Conservation (phyloP, 92 coral and sea anemone species). For the Phenganax marumi region DNA sequence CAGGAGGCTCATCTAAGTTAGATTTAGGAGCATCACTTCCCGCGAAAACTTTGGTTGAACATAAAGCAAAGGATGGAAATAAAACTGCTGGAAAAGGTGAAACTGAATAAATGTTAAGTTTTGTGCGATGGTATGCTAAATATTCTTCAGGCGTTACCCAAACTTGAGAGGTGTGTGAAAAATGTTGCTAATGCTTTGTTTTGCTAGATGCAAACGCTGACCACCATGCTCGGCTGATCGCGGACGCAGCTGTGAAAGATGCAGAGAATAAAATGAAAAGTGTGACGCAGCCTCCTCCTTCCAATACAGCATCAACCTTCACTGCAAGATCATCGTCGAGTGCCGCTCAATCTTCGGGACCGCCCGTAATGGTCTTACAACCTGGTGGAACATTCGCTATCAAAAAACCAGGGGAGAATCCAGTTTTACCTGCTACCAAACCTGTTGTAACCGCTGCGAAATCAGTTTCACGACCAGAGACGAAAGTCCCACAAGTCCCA, state of each 20-base stretch:
- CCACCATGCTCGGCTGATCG: constrained; percentile 58
- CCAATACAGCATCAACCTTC: constrained; percentile 25
- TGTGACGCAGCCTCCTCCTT: constrained; percentile 38
- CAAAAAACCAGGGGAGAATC: not conserved
- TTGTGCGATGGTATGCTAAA: too few relatives aligned
- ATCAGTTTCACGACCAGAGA: not conserved
- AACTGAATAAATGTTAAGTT: not conserved
- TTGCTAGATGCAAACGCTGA: constrained; percentile 29
- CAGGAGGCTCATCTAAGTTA: constrained; percentile 40
- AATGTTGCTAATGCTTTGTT: not conserved
- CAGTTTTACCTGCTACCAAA: not conserved
- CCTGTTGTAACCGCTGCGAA: not conserved
- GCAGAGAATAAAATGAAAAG: constrained; percentile 52
- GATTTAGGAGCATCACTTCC: constrained; percentile 77
- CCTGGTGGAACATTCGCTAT: constrained; percentile 22
- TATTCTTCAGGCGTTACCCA: not conserved
- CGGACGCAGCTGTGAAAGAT: constrained; percentile 71
- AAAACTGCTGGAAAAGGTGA: constrained; percentile 17
- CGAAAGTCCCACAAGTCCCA: not conserved
- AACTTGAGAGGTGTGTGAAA: not conserved
- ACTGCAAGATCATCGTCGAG: constrained; percentile 23
- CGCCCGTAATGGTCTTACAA: constrained; percentile 38
- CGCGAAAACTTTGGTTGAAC: constrained; percentile 71
- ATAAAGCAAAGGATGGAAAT: constrained; percentile 26
- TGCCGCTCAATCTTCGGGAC: constrained; percentile 29